phyloP scores from a whole-genome alignment of 2,113 vertebrate genomes.

The Arizona elegans region DNA sequence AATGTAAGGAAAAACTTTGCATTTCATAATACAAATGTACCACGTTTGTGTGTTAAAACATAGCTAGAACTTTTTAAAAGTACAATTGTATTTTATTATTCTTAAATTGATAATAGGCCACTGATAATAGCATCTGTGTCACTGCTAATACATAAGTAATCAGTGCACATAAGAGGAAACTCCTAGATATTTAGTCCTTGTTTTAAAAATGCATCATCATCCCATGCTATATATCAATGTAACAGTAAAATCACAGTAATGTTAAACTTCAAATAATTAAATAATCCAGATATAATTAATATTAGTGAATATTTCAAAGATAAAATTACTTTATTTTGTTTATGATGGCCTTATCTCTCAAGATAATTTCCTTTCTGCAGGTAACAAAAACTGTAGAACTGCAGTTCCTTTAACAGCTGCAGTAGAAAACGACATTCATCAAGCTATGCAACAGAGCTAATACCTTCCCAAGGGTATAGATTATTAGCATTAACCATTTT shows the following conservation, averaged over 20 bases:
- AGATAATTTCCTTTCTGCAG: slow-evolving; percentile 23
- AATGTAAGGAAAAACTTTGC: not conserved
- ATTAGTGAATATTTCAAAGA: not conserved
- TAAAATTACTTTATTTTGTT: not conserved
- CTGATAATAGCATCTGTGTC: not conserved
- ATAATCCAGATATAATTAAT: not conserved
- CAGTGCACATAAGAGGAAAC: not conserved
- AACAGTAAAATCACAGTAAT: not conserved
- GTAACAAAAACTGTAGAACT: slow-evolving; percentile 27
- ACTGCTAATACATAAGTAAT: not conserved
- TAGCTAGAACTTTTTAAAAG: not conserved
- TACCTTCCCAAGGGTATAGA: slow-evolving; percentile 38
- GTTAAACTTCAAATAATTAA: slow-evolving; percentile 9
- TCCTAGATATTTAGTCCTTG: not conserved
- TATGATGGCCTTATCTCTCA: slow-evolving; percentile 21
- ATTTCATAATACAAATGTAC: not conserved
- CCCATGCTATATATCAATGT: not conserved
- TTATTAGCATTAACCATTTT: slow-evolving; percentile 51
- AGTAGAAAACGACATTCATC: slow-evolving; percentile 51
- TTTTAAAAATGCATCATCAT: not conserved
- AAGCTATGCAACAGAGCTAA: slow-evolving; percentile 40
- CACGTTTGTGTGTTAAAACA: not conserved
- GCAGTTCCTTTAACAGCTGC: slow-evolving; percentile 41
- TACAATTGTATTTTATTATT: not conserved
- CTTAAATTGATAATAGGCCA: not conserved